Evolutionary conservation across 1,140 invertebrate species (phyloP), one percentile per base, ranked within the genome.

Genomic region (Bombus soroeensis): DNA sequence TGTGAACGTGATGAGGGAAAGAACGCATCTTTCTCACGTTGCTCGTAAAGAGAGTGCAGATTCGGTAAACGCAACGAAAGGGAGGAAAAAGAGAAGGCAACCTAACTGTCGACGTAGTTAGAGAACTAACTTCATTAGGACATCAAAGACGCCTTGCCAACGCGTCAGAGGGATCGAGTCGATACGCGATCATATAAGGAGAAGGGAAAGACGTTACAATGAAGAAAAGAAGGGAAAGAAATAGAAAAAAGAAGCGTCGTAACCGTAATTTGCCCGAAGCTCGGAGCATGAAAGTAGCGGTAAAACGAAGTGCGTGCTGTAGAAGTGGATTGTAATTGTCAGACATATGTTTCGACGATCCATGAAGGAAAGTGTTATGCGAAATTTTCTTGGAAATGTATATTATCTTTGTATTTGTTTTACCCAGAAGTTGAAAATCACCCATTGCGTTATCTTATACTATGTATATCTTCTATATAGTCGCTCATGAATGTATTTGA

Each of bases 71-170:
- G 77, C 10, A 39, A 73, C 34, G 77, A 66, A 41, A 47, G 9
- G 13, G 6, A 37, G 12, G 71, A 6, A 25, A 18, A 1, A 37
- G 28, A 34, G 41, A 57, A 32, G 72, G 15, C 37, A 81, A 22
- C 73, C 81, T 41, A 77, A 64, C 70, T 64, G 88, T 84, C 89
- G 81, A 79, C 72, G 77, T 75, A 89, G 81, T 90, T 89, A 86
- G 81, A 68, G 78, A 88, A 87, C 86, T 91, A 89, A 92, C 85
- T 92, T 92, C 83, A 74, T 92, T 91, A 89, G 77, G 71, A 88
- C 86, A 92, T 92, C 91, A 92, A 92, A 92, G 91, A 87, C 88
- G 85, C 34, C 68, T 73, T 70, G 57, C 39, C 34, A n/a, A 32
- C 43, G 75, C 72, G 74, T 72, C 62, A n/a, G 47, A 39, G 59